Conservation (phyloP, 2,888 invertebrate species). For the Torymus auratus region DNA sequence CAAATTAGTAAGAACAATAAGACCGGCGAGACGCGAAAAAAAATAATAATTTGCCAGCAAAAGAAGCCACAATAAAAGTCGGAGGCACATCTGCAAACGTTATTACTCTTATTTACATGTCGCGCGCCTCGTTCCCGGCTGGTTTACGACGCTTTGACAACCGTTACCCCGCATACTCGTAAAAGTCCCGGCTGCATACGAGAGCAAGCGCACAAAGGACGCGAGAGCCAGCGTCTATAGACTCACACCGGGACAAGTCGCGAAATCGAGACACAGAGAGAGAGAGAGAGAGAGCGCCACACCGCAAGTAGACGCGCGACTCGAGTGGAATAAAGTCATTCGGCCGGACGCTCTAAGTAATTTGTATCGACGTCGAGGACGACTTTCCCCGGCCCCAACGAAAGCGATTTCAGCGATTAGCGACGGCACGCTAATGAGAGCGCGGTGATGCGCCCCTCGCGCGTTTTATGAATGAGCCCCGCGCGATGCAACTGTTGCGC, state of each 20-base stretch:
- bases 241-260: no score
- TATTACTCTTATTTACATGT: slow-evolving; percentile 1
- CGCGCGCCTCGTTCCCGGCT: background rate
- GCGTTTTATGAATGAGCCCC: slow-evolving; percentile 44
- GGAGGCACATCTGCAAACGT: background rate
- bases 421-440: slow-evolving; percentile 36
- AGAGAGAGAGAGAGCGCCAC: no score
- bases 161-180: background rate
- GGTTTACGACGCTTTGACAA: background rate
- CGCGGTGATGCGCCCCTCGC: no score
- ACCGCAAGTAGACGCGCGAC: no score
- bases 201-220: no score
- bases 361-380: slow-evolving; percentile 39
- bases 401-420: slow-evolving; percentile 55
- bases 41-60: background rate
- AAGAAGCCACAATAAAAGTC: background rate
- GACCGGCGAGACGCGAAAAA: background rate
- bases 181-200: background rate
- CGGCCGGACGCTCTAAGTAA: slow-evolving; percentile 39
- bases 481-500: slow-evolving; percentile 21
- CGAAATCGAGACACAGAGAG: no score
- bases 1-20: background rate
- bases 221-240: no score
- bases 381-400: slow-evolving; percentile 47
- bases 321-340: slow-evolving; percentile 25